Evolutionary conservation across 1,140 invertebrate species (phyloP), one percentile per base, ranked within the genome.

Genomic region (Diprion similis): DNA sequence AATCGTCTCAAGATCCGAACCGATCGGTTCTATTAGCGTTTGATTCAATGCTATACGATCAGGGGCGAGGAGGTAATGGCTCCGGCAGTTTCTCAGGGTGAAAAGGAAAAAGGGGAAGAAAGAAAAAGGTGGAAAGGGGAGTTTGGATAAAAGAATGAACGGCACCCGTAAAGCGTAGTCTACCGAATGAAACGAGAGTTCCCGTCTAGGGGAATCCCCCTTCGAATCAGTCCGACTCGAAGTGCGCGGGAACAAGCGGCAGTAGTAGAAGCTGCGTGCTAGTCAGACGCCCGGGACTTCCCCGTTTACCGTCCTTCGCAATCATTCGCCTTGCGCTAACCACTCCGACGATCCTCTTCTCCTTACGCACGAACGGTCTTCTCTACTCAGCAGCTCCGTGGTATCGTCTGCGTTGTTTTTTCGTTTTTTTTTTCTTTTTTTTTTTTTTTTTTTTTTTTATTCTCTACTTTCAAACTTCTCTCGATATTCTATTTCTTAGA

Each of bases 111-210:
- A 17, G 51, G 51, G 51, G 6, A 6, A 59, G 11, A 13, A 17
- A 3, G 51, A 17, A 4, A 59, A 15, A 9, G n/a, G n/a, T 0
- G n/a, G n/a, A 4, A 37, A 37, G 24, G 24, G 24, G 24, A 6
- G 24, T 1, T 37, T 37, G 24, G 24, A 37, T 37, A 37, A 37
- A 37, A 37, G 24, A 37, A 37, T 37, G 24, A 37, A 59, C 51
- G 51, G 24, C 24, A 59, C 51, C 9, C 51, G 51, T 59, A 59
- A 59, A 59, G 51, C 11, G 51, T 59, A 59, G 51, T 59, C 51
- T 59, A 59, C 51, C 51, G 51, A 59, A 59, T 9, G 51, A 59
- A 59, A 59, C 51, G 11, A 59, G 51, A 59, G 51, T 59, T 59
- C 51, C 6, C n/a, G 9, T 15, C 51, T 59, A 13, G 51, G 51